A percentile compares a stretch with the other conserved stretches of the same genome.
These are phyloP conservation scores for Odontomachus brunneus DNA, from an alignment of 1,140 invertebrate genomes.

Conservation along the genomic window DNA sequence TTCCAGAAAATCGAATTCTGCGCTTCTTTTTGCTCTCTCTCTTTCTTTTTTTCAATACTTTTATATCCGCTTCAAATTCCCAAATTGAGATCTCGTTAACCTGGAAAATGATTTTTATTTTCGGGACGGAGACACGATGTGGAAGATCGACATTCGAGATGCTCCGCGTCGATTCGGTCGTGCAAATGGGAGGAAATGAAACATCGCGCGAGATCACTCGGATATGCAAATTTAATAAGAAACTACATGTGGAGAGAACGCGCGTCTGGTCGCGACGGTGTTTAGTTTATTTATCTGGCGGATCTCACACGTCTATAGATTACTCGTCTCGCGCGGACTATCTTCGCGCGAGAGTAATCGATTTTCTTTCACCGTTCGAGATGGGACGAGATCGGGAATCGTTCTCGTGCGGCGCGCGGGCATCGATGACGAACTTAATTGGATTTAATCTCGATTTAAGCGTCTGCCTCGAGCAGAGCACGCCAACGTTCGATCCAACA, in stretches of 20 bases:
- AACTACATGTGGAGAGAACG: background rate
- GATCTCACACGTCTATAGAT: too few species aligned
- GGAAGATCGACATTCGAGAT: background rate
- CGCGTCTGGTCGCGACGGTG: background rate
- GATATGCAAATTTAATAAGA: slow-evolving; percentile 4
- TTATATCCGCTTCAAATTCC: background rate
- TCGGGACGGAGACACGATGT: background rate
- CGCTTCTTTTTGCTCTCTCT: too few species aligned
- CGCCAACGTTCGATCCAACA: slow-evolving; percentile 49
- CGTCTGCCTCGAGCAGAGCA: slow-evolving; percentile 50
- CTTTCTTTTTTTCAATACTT: too few species aligned
- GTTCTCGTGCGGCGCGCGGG: slow-evolving; percentile 19
- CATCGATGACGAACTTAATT: slow-evolving; percentile 51
- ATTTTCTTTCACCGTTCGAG: slow-evolving; percentile 43
- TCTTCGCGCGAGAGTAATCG: slow-evolving; percentile 39
- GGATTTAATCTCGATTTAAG: slow-evolving; percentile 59
- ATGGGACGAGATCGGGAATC: slow-evolving; percentile 41
- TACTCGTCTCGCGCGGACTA: background rate
- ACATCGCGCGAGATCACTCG: background rate
- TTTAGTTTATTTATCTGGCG: slow-evolving; percentile 36
- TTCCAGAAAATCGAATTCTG: background rate
- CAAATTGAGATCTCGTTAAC: background rate
- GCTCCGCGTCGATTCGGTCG: background rate
- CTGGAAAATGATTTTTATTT: background rate
- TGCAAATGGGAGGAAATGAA: slow-evolving; percentile 7